These are phyloP conservation scores for Blastomussa wellsi DNA, from an alignment of 92 coral and sea anemone species.

Conservation along the genomic window DNA sequence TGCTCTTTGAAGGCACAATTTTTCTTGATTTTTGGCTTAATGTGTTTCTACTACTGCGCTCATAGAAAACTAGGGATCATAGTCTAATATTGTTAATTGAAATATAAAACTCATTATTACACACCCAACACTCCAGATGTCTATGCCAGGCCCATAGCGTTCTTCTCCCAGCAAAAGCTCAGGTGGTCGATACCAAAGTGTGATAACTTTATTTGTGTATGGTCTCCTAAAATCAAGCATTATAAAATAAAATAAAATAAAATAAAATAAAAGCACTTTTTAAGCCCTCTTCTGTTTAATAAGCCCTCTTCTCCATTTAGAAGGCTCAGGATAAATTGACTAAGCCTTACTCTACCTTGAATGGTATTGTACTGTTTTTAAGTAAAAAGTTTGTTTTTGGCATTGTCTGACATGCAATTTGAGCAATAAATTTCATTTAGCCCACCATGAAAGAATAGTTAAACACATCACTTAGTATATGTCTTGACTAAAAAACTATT, in stretches of 20 bases:
- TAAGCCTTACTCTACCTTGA: background rate
- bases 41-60: too few species aligned
- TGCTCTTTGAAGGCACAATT: too few species aligned
- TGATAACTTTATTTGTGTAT: constrained; percentile 96
- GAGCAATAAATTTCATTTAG: background rate
- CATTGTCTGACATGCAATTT: background rate
- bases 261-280: background rate
- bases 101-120: background rate
- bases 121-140: constrained; percentile 99
- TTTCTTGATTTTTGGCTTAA: too few species aligned
- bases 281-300: background rate
- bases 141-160: constrained; percentile 97
- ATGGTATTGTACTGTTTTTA: background rate
- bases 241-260: background rate
- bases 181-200: constrained; percentile 99
- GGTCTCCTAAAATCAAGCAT: constrained; percentile 72
- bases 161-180: constrained; percentile 96
- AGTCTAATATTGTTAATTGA: too few species aligned
- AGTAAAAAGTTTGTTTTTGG: background rate
- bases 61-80: too few species aligned
- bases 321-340: background rate
- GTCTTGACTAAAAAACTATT: background rate
- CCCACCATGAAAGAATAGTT: background rate
- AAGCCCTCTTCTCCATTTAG: background rate
- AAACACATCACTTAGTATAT: background rate